Percentiles rank a stretch among this genome's conserved stretches.
These are phyloP conservation scores for Acleris holmiana DNA, from an alignment of 2,888 invertebrate species.

Conservation along the genomic window DNA sequence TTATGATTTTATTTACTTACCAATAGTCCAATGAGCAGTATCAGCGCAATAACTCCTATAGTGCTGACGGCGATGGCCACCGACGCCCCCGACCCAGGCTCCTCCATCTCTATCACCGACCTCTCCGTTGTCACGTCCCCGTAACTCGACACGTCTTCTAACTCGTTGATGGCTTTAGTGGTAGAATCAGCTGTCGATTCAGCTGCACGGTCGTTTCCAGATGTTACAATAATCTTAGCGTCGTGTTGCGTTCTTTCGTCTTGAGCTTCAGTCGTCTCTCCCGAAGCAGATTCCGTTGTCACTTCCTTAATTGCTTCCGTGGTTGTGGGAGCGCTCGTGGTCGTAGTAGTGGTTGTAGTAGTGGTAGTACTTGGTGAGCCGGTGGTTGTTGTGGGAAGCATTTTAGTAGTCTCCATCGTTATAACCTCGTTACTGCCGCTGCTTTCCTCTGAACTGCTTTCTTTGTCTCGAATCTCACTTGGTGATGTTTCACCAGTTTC, in stretches of 20 bases:
- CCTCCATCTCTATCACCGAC: conserved; percentile 60
- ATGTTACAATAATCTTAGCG: conserved; percentile 53
- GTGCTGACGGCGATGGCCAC: conserved; percentile 93
- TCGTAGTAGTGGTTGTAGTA: conserved; percentile 43
- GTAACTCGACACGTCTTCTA: conserved; percentile 62
- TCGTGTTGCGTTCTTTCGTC: conserved; percentile 49
- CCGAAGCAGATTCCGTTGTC: conserved; percentile 36
- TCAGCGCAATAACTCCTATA: conserved; percentile 90
- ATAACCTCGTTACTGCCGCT: conserved; percentile 72
- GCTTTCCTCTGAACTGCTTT: conserved; percentile 62
- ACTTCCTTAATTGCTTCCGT: conserved; percentile 42
- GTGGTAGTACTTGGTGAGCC: conserved; percentile 45
- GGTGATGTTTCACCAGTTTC: conserved; percentile 45
- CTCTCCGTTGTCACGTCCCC: conserved; percentile 69
- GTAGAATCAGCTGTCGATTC: conserved; percentile 55
- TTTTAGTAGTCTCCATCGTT: conserved; percentile 48
- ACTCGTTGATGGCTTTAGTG: conserved; percentile 56
- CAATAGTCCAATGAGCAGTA: conserved; percentile 90
- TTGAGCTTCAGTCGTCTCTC: conserved; percentile 43
- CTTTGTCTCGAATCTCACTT: conserved; percentile 44
- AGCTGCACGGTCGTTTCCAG: conserved; percentile 50
- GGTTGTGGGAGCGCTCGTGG: conserved; percentile 36
- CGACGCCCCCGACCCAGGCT: conserved; percentile 87
- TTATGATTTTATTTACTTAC: conserved; percentile 82
- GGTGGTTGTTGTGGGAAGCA: conserved; percentile 41